Percentiles rank a stretch among this genome's conserved stretches.
Evolutionary conservation across 2,797 vertebrate genomes (phyloP).

Genomic region (Chelon labrosus): DNA sequence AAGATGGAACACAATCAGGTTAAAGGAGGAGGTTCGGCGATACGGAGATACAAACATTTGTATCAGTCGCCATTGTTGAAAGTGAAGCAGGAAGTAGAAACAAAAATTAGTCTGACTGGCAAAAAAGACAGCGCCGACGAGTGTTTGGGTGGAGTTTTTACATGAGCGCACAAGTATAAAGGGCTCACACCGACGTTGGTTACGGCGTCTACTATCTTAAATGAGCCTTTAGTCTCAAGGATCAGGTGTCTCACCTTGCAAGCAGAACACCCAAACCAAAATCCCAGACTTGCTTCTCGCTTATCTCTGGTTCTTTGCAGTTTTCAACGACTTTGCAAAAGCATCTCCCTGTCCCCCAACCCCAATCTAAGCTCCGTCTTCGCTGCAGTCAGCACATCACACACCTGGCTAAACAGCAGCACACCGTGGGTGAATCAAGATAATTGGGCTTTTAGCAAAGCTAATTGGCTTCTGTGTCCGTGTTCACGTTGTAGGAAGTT

Average conservation of each 20-base stretch:
- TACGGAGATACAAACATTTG: no score
- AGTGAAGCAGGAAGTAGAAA: no score
- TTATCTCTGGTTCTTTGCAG: background rate
- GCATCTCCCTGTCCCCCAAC: constrained; percentile 30
- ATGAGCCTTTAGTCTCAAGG: constrained; percentile 3
- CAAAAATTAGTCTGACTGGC: no score
- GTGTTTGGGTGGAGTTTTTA: no score
- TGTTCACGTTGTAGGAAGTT: constrained; percentile 29
- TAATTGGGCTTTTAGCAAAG: constrained; percentile 78
- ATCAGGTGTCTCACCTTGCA: constrained; percentile 30
- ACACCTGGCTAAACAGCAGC: constrained; percentile 78
- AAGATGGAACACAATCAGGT: no score
- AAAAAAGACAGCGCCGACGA: no score
- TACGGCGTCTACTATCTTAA: no score
- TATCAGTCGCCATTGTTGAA: no score
- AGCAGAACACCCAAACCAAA: constrained; percentile 19
- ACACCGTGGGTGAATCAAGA: constrained; percentile 70
- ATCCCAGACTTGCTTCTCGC: background rate
- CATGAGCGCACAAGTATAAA: no score
- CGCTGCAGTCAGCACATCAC: constrained; percentile 72
- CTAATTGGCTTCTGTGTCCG: constrained; percentile 54
- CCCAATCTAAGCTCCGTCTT: constrained; percentile 41
- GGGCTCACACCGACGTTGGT: no score
- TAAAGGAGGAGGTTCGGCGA: no score
- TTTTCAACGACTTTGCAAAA: constrained; percentile 52